Evolutionary conservation across 2,797 vertebrate species (phyloP).

Genomic region (Todus mexicanus): DNA sequence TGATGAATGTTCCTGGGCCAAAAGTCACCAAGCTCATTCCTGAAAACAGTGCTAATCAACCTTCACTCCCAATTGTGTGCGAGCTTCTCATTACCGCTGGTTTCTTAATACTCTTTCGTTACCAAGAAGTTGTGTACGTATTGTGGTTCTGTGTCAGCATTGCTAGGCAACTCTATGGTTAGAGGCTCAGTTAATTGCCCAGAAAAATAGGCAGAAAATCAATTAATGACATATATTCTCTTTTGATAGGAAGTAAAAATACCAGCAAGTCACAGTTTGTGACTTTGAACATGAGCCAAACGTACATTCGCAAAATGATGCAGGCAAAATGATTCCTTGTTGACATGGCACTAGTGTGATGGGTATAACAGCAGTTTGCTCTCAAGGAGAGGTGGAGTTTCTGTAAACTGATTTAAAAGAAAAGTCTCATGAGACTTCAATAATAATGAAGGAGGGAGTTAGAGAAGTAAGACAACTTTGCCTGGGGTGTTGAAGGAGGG

Average conservation of each 20-base stretch:
- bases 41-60: not conserved
- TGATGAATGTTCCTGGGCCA: not conserved
- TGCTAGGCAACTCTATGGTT: slow-evolving; percentile 15
- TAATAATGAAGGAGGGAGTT: not conserved
- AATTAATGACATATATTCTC: not conserved
- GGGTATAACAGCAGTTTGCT: not conserved
- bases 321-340: not conserved
- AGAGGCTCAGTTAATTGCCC: not conserved
- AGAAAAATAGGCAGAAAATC: not conserved
- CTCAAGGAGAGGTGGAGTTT: not conserved
- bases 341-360: not conserved
- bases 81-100: not conserved
- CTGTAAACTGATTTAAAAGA: not conserved
- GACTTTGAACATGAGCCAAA: not conserved
- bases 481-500: not conserved
- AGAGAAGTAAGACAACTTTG: not conserved
- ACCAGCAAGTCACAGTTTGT: not conserved
- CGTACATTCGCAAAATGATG: not conserved
- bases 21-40: not conserved
- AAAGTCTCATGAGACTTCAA: not conserved
- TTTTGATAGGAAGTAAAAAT: not conserved
- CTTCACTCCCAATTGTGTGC: not conserved
- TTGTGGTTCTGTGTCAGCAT: not conserved
- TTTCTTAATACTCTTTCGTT: not conserved
- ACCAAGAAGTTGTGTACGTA: not conserved